Conservation (phyloP, 2,888 invertebrate species). For the Drosophila anomalata region DNA sequence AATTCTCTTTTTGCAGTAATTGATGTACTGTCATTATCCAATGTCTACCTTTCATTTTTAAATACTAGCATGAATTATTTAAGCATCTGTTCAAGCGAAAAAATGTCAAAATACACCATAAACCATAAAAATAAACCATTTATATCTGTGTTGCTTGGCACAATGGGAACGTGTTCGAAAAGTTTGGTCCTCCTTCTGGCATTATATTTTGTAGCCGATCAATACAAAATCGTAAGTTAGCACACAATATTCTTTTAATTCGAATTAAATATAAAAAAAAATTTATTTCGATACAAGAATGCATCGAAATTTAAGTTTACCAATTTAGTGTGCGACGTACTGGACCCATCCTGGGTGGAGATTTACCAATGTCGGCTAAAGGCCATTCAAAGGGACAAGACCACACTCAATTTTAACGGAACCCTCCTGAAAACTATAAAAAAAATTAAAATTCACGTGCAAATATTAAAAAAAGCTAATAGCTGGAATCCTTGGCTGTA, state of each 20-base stretch:
- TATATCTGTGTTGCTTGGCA: not conserved
- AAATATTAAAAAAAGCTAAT: slow-evolving; percentile 14
- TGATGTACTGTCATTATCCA: not conserved
- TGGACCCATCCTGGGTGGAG: not conserved
- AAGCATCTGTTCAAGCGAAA: not conserved
- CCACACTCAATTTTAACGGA: slow-evolving; percentile 2
- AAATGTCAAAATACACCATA: not conserved
- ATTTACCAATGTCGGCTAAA: slow-evolving; percentile 15
- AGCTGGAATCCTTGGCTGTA: slow-evolving; percentile 23
- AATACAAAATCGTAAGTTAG: not conserved
- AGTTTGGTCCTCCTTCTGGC: not conserved
- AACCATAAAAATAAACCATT: not conserved
- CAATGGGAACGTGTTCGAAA: not conserved
- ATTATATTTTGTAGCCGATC: not conserved
- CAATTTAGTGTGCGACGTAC: slow-evolving; percentile 7
- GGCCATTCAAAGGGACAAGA: slow-evolving; percentile 2
- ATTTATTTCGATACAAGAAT: not conserved
- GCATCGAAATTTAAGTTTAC: slow-evolving; percentile 2
- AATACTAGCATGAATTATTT: not conserved
- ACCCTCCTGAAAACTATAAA: not conserved
- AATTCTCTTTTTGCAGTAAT: too few relatives aligned
- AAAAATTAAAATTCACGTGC: not conserved
- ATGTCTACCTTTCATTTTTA: not conserved
- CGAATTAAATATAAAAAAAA: too few relatives aligned
- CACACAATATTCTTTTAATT: not conserved